Evolutionary conservation across 2,797 vertebrate species (phyloP).

Genomic region (Artibeus lituratus): DNA sequence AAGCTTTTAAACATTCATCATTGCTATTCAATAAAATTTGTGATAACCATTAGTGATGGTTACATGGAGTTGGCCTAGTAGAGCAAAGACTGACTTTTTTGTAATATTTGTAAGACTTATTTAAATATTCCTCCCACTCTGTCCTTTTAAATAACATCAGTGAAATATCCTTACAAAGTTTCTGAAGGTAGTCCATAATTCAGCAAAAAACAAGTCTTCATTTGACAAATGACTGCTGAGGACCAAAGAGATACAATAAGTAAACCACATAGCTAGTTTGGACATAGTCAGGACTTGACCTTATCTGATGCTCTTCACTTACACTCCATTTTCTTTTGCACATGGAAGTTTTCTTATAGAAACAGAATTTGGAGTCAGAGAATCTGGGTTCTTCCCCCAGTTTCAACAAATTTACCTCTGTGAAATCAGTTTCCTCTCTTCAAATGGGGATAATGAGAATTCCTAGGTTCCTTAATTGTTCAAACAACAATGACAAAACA

Average conservation of each 20-base stretch:
- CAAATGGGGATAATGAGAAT: not conserved
- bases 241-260: not conserved
- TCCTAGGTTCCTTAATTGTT: not conserved
- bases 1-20: not conserved
- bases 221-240: not conserved
- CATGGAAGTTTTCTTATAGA: not conserved
- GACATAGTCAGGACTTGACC: not conserved
- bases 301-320: not conserved
- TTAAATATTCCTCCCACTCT: not conserved
- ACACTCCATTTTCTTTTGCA: not conserved
- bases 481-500: not conserved
- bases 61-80: not conserved
- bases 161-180: not conserved
- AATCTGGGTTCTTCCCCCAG: not conserved
- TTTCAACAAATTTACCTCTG: not conserved
- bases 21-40: not conserved
- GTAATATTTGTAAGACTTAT: not conserved
- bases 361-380: not conserved
- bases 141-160: not conserved
- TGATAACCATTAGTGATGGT: not conserved
- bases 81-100: not conserved
- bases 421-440: not conserved
- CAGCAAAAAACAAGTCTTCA: not conserved
- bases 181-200: not conserved
- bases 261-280: not conserved